Evolutionary conservation across 2,888 invertebrate genomes (phyloP).

Genomic region (Dendrolimus pini): DNA sequence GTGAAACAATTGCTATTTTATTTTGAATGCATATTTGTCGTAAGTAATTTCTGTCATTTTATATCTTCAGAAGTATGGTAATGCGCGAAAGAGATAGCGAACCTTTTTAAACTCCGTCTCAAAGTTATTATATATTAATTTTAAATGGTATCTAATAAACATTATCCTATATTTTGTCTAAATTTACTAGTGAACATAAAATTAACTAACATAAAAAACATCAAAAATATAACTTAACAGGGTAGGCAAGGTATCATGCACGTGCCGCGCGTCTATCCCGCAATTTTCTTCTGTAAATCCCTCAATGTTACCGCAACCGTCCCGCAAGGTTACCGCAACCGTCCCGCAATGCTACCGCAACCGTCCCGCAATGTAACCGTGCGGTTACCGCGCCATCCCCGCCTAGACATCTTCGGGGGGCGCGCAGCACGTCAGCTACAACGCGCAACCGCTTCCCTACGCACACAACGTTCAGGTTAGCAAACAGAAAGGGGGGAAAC

Average conservation of each 20-base stretch:
- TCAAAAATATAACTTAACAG: slow-evolving; percentile 1
- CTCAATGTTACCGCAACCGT: not conserved
- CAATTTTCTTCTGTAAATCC: not conserved
- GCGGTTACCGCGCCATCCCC: slow-evolving; percentile 11
- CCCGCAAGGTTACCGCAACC: not conserved
- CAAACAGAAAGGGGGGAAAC: slow-evolving; percentile 15
- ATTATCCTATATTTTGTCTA: too few relatives aligned
- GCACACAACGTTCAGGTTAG: slow-evolving; percentile 36
- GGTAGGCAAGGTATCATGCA: not conserved
- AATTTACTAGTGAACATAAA: not conserved
- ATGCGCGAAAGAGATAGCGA: too few relatives aligned
- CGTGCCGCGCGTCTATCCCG: not conserved
- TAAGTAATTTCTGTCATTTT: too few relatives aligned
- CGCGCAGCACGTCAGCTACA: slow-evolving; percentile 73
- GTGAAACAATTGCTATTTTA: too few relatives aligned
- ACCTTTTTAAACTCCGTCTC: too few relatives aligned
- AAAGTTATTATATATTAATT: too few relatives aligned
- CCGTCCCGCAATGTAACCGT: not conserved
- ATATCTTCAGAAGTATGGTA: too few relatives aligned
- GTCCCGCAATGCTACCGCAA: not conserved
- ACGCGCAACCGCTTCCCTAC: slow-evolving; percentile 66
- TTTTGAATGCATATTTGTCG: too few relatives aligned
- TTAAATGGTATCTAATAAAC: too few relatives aligned
- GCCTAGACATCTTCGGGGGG: slow-evolving; percentile 8
- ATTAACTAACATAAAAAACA: not conserved